phyloP scores from a whole-genome alignment of 2,113 vertebrate species.

The Emydura subglobosa region DNA sequence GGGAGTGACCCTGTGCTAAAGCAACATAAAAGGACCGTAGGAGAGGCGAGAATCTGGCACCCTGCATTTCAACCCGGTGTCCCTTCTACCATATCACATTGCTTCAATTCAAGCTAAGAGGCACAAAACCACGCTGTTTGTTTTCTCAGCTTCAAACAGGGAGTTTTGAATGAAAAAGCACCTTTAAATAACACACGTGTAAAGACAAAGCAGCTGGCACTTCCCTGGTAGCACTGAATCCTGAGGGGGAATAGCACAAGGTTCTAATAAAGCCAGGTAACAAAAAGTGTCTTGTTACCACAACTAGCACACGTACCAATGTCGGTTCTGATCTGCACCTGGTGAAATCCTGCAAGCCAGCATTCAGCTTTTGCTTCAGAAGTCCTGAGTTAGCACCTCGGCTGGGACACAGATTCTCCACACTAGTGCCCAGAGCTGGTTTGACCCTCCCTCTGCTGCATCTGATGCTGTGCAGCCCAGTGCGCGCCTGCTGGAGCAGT shows the following conservation, averaged over 20 bases:
- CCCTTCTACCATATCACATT: neutral
- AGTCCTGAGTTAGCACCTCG: neutral
- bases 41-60: too few relatives aligned
- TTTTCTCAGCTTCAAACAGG: conserved; percentile 30
- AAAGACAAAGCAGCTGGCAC: conserved; percentile 36
- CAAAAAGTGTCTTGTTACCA: neutral
- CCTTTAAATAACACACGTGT: neutral
- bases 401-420: neutral
- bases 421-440: neutral
- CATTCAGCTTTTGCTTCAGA: neutral
- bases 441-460: neutral
- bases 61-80: neutral
- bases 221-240: neutral
- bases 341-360: neutral
- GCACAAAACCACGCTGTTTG: conserved; percentile 35
- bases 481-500: neutral
- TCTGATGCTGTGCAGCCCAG: rapidly evolving
- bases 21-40: too few relatives aligned
- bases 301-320: neutral
- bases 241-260: neutral
- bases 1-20: too few relatives aligned
- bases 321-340: neutral
- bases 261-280: neutral
- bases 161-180: conserved; percentile 15
- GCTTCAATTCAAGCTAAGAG: neutral